These are phyloP conservation scores for Colletes latitarsis DNA, from an alignment of 1,140 invertebrate genomes.

Conservation along the genomic window DNA sequence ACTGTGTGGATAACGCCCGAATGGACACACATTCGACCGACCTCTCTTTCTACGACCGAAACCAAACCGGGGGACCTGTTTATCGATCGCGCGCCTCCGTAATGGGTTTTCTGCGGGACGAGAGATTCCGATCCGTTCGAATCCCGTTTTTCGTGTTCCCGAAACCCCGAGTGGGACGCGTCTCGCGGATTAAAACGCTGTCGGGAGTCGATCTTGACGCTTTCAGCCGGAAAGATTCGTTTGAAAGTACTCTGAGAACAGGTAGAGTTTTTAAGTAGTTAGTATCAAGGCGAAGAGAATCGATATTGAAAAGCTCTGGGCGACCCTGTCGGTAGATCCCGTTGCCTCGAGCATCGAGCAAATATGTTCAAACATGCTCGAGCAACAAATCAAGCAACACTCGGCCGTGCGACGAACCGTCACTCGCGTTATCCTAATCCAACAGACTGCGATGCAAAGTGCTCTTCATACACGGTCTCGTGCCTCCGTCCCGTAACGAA, in stretches of 20 bases:
- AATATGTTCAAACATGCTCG: conserved; percentile 70
- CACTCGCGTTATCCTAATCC: conserved; percentile 56
- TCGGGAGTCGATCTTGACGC: background rate
- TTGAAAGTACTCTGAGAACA: too few relatives aligned
- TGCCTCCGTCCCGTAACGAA: conserved; percentile 41
- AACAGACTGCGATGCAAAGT: conserved; percentile 55
- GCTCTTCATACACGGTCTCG: conserved; percentile 60
- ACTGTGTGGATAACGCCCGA: conserved; percentile 50
- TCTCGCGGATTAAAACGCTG: background rate
- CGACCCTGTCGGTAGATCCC: conserved; percentile 28
- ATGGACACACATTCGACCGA: conserved; percentile 25
- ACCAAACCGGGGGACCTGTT: conserved; percentile 44
- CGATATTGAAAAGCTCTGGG: too few relatives aligned
- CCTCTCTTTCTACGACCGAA: background rate
- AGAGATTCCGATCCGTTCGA: background rate
- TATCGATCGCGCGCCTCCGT: conserved; percentile 38
- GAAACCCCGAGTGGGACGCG: background rate
- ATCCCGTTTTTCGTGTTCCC: conserved; percentile 25
- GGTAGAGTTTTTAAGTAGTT: too few relatives aligned
- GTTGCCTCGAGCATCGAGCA: conserved; percentile 58
- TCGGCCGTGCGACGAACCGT: conserved; percentile 46
- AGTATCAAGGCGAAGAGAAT: too few relatives aligned
- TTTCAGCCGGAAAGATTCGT: too few relatives aligned
- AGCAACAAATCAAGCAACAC: conserved; percentile 50
- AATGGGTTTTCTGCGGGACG: conserved; percentile 1